Base-by-base conservation (phyloP, 2,797 vertebrate species). In the Balearica regulorum region DNA sequence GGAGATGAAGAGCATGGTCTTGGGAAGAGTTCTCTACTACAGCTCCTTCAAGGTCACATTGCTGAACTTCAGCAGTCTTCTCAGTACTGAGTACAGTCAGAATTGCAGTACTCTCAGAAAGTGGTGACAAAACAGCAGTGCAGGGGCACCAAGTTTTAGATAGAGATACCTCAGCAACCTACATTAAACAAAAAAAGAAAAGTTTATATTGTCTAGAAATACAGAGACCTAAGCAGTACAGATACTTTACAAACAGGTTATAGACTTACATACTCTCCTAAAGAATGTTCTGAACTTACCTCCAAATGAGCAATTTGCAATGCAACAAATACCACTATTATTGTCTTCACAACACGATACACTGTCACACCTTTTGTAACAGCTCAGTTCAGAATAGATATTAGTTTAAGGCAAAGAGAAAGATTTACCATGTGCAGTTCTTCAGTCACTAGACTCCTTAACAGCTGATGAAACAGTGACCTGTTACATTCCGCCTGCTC, bases 91-190 rank as follows among this genome's bases (percentile, higher is more conserved):
- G 85, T 49, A 99, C 6, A 57, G 98, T 98, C 89, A 99, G 98
- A 92, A 99, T 37, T 37, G 98, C 98, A 19, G 98, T 86, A 28
- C 55, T 95, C n/a, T 96, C 85, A 5, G 99, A 99, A 72, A 99
- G 87, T 0, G 98, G 98, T 10, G 98, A 99, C 41, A 99, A 91
- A 78, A 99, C 93, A 17, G 98, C 99, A 3, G 98, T 98, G 91
- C 95, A 82, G 18, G 97, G 87, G 31, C 97, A 95, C 87, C 97
- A 97, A 19, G 94, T 85, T 66, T 98, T 90, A 44, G 93, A 97
- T 16, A 98, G 96, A 80, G 93, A 97, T 20, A 98, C 95, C 28
- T 98, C 98, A 83, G 98, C 99, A 94, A 99, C 95, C 99, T 99
- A 22, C 4, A 57, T 73, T 66, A 46, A 43, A 55, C 66, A 58